phyloP scores from a whole-genome alignment of 2,797 vertebrate genomes.

The Labeo calbasu region DNA sequence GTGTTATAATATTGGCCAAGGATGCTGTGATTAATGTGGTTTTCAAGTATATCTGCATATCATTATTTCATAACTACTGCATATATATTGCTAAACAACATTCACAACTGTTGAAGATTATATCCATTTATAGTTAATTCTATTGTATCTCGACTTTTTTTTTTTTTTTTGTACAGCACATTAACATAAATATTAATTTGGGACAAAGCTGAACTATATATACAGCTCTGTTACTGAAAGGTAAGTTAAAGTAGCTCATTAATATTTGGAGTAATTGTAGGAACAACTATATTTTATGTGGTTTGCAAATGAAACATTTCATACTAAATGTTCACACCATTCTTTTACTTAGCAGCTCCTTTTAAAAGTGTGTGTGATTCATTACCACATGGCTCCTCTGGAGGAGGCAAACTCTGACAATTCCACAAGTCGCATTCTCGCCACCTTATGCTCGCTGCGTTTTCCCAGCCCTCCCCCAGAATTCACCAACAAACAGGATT shows the following conservation, averaged over 20 bases:
- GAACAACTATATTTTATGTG: neutral
- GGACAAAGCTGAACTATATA: neutral
- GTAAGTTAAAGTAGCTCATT: neutral
- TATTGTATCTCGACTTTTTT: neutral
- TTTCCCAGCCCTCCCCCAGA: conserved; percentile 64
- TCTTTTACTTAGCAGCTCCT: conserved; percentile 32
- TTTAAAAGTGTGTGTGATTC: conserved; percentile 49
- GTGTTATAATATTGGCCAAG: conserved; percentile 3
- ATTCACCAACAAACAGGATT: conserved; percentile 78
- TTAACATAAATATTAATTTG: conserved; percentile 6
- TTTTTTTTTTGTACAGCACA: neutral
- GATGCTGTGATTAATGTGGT: conserved; percentile 15
- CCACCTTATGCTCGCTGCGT: conserved; percentile 36
- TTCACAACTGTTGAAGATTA: neutral
- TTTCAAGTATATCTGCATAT: neutral
- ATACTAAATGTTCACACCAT: conserved; percentile 7
- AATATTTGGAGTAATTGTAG: neutral
- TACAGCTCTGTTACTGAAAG: neutral
- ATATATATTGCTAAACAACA: neutral
- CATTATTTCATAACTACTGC: conserved; percentile 8
- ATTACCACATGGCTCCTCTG: conserved; percentile 35
- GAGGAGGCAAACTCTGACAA: conserved; percentile 49
- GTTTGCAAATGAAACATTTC: neutral
- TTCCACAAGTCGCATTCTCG: conserved; percentile 55
- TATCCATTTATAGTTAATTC: neutral